These are phyloP conservation scores for Anaspis maculata DNA, from an alignment of 2,888 invertebrate species.

Conservation along the genomic window DNA sequence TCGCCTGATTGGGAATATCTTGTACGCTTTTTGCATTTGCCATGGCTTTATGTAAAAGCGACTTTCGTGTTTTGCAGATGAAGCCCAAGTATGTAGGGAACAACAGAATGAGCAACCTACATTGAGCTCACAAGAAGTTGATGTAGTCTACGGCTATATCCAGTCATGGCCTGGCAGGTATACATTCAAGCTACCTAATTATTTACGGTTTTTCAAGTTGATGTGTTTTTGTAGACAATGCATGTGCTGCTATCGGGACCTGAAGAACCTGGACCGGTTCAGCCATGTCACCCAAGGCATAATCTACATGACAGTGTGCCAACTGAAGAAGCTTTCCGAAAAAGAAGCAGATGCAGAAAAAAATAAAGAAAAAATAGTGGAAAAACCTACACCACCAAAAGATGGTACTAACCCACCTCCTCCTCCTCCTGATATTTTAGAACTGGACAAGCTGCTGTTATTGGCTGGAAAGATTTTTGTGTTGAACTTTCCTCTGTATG, in stretches of 20 bases:
- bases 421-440: slow-evolving; percentile 63
- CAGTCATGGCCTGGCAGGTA: slow-evolving; percentile 87
- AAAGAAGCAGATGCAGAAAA: slow-evolving; percentile 16
- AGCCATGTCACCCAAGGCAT: slow-evolving; percentile 83
- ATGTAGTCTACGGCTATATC: slow-evolving; percentile 74
- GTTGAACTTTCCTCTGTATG: slow-evolving; percentile 80
- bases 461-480: slow-evolving; percentile 83
- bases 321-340: slow-evolving; percentile 61
- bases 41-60: too few species aligned
- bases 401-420: too few species aligned
- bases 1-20: not conserved
- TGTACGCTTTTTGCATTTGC: not conserved
- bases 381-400: slow-evolving; percentile 7
- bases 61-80: slow-evolving; percentile 71
- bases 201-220: slow-evolving; percentile 4
- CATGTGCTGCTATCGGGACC: slow-evolving; percentile 90
- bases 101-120: slow-evolving; percentile 67
- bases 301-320: slow-evolving; percentile 73
- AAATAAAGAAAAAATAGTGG: not conserved
- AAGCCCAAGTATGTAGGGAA: slow-evolving; percentile 69
- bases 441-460: slow-evolving; percentile 81
- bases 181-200: slow-evolving; percentile 1
- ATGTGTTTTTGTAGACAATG: slow-evolving; percentile 63
- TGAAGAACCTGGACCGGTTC: slow-evolving; percentile 86
- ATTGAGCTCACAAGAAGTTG: slow-evolving; percentile 72